These are phyloP conservation scores for Scortum barcoo DNA, from an alignment of 2,113 vertebrate species.

Conservation along the genomic window DNA sequence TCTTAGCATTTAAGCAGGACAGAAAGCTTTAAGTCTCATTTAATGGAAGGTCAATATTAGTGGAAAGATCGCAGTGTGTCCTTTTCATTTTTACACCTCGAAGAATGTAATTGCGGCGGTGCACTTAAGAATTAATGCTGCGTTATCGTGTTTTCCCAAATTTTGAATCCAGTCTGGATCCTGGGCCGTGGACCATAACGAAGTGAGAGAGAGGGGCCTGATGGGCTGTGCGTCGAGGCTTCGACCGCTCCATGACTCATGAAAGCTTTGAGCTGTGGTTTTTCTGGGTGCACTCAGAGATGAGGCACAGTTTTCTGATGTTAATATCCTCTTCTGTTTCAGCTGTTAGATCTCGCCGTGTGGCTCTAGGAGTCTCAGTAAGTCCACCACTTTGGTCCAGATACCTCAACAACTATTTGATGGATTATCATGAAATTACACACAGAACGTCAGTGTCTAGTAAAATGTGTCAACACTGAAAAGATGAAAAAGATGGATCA, in stretches of 20 bases:
- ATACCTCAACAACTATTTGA: background rate
- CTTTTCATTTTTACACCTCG: conserved; percentile 74
- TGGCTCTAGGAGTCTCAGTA: background rate
- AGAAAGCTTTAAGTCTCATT: conserved; percentile 75
- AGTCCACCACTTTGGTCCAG: background rate
- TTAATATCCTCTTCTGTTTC: background rate
- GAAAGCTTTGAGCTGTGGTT: conserved; percentile 5
- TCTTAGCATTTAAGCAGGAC: conserved; percentile 63
- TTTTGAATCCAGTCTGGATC: conserved; percentile 26
- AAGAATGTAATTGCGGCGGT: conserved; percentile 45
- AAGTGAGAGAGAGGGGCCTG: background rate
- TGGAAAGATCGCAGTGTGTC: conserved; percentile 57
- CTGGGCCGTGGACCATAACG: conserved; percentile 6
- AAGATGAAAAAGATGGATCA: too few species aligned
- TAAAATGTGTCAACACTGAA: background rate
- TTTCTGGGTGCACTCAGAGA: conserved; percentile 8
- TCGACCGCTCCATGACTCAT: background rate
- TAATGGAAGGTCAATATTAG: conserved; percentile 84
- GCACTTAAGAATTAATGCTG: conserved; percentile 49
- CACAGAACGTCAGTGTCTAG: background rate
- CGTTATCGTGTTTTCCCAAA: conserved; percentile 39
- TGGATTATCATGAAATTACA: background rate
- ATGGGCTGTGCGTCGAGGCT: background rate
- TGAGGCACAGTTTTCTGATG: background rate
- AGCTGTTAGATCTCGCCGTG: background rate